Conservation (phyloP, 1,140 invertebrate genomes). For the Paraescarpia echinospica region DNA sequence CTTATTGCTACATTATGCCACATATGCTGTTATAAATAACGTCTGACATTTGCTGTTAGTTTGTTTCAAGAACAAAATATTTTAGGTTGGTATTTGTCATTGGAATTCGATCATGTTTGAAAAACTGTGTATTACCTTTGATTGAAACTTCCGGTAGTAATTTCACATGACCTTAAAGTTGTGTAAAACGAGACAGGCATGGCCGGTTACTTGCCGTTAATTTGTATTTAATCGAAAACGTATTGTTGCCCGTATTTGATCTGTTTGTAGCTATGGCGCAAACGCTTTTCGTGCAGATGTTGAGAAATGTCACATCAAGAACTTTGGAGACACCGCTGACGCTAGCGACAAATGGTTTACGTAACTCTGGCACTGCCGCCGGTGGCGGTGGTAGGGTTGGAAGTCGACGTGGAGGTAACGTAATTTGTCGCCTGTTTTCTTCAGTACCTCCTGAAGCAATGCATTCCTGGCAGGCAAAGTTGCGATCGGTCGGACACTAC, state of each 20-base stretch:
- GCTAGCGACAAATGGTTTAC: background rate
- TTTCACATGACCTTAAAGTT: constrained; percentile 6
- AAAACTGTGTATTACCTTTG: background rate
- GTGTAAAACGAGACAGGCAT: background rate
- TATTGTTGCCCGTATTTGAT: background rate
- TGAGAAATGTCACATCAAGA: constrained; percentile 5
- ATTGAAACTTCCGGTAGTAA: constrained; percentile 27
- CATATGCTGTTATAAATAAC: background rate
- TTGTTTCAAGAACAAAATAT: background rate
- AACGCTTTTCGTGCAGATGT: background rate
- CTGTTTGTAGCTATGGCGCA: background rate
- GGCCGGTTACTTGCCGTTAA: background rate
- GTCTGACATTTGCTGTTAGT: background rate
- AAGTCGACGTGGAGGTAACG: background rate
- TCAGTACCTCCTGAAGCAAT: background rate
- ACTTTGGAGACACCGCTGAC: background rate
- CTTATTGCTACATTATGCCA: background rate
- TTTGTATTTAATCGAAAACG: background rate
- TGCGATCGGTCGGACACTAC: background rate
- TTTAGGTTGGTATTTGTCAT: background rate
- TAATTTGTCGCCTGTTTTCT: background rate
- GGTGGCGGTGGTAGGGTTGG: constrained; percentile 8
- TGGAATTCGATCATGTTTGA: background rate
- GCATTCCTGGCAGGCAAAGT: background rate
- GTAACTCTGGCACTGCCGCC: background rate